A percentile compares a stretch with the other conserved stretches of the same genome.
Conservation (phyloP, 1,140 invertebrate species). For the Eubasilissa regina region DNA sequence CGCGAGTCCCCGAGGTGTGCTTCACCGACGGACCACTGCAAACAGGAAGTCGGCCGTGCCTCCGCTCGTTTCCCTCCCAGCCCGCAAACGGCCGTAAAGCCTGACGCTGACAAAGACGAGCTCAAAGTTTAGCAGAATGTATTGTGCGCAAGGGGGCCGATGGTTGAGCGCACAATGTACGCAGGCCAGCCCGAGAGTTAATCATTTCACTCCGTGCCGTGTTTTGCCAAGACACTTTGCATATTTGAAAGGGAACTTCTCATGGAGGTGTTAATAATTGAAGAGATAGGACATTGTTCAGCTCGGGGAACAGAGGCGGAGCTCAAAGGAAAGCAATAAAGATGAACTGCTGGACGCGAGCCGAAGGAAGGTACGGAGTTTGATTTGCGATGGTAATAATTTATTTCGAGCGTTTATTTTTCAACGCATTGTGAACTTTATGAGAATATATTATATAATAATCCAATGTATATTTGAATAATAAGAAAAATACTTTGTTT, state of each 20-base stretch:
- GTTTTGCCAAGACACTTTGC: not conserved
- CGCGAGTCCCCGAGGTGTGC: conserved; percentile 34
- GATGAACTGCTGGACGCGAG: conserved; percentile 3
- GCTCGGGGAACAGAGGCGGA: conserved; percentile 8
- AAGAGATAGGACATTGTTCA: conserved; percentile 41
- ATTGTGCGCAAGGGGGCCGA: not conserved
- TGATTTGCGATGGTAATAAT: conserved; percentile 26
- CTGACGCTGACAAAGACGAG: not conserved
- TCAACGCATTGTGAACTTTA: no score
- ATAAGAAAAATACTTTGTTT: no score
- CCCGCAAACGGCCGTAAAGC: conserved; percentile 29
- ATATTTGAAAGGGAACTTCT: not conserved
- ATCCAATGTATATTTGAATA: no score
- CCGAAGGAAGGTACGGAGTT: conserved; percentile 1
- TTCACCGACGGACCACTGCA: not conserved
- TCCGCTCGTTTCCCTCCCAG: conserved; percentile 21
- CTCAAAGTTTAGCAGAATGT: not conserved
- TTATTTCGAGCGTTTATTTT: conserved; percentile 11
- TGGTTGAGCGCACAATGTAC: not conserved
- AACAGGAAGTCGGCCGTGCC: conserved; percentile 29
- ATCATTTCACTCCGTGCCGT: not conserved
- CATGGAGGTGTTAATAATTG: conserved; percentile 41
- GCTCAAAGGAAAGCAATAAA: conserved; percentile 27
- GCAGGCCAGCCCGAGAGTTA: not conserved
- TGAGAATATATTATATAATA: not conserved